Percentiles rank a stretch among this genome's conserved stretches.
Evolutionary conservation across 2,113 vertebrate genomes (phyloP).

Genomic region (Neogale vison): DNA sequence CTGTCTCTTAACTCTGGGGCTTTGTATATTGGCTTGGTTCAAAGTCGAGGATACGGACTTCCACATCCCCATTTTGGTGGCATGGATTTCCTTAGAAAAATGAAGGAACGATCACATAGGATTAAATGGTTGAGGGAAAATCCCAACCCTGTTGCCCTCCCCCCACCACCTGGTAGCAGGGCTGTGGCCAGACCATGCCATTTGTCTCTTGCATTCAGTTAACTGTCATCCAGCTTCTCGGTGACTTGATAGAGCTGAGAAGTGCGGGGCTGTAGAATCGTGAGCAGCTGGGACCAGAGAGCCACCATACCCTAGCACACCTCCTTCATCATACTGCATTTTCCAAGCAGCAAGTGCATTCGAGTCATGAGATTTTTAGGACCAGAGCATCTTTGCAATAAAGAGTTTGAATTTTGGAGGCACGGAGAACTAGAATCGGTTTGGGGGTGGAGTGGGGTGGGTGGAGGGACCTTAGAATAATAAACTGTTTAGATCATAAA

Average conservation of each 20-base stretch:
- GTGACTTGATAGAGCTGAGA: background rate
- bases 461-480: background rate
- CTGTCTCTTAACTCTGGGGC: background rate
- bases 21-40: background rate
- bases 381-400: background rate
- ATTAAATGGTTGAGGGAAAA: background rate
- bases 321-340: background rate
- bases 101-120: background rate
- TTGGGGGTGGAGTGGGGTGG: background rate
- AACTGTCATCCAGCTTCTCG: background rate
- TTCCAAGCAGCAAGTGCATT: background rate
- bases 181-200: fast-evolving
- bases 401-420: background rate
- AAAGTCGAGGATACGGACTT: background rate
- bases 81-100: background rate
- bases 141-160: background rate
- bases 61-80: background rate
- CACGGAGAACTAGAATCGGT: background rate
- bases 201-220: background rate
- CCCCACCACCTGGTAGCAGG: too few species aligned
- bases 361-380: background rate
- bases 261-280: fast-evolving
- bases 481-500: background rate
- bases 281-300: fast-evolving
- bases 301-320: fast-evolving